Conservation (phyloP, 2,797 vertebrate genomes). For the Danio jaintianensis region DNA sequence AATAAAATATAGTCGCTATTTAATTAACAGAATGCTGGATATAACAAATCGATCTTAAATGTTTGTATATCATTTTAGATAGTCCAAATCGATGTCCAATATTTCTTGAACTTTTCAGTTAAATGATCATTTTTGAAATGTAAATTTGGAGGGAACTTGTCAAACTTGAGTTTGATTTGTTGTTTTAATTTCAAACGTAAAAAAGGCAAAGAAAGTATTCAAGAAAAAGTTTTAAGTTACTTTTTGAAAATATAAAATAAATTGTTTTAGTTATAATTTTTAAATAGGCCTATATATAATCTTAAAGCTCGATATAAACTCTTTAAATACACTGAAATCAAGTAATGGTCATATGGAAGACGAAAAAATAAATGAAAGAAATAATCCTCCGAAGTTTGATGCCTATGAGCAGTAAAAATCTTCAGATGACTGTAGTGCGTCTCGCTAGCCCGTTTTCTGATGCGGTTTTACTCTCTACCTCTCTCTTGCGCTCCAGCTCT, state of each 20-base stretch:
- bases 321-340: slow-evolving; percentile 48
- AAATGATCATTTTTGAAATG: slow-evolving; percentile 19
- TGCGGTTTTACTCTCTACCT: slow-evolving; percentile 52
- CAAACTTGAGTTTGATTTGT: slow-evolving; percentile 66
- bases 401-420: slow-evolving; percentile 64
- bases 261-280: slow-evolving; percentile 2
- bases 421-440: slow-evolving; percentile 71
- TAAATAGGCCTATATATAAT: slow-evolving; percentile 8
- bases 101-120: slow-evolving; percentile 31
- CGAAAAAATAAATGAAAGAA: slow-evolving; percentile 50
- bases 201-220: neutral
- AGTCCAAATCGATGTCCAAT: slow-evolving; percentile 32
- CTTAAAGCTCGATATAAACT: slow-evolving; percentile 35
- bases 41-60: slow-evolving; percentile 54
- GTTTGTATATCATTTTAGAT: slow-evolving; percentile 64
- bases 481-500: slow-evolving; percentile 64
- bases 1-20: slow-evolving; percentile 41
- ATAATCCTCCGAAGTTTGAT: slow-evolving; percentile 70
- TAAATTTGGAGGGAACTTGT: slow-evolving; percentile 66
- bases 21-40: slow-evolving; percentile 60
- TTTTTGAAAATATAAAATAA: neutral
- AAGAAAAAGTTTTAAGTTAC: neutral
- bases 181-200: slow-evolving; percentile 51
- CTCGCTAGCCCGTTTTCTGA: slow-evolving; percentile 64
- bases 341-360: slow-evolving; percentile 50